Percentiles rank a stretch among this genome's conserved stretches.
Conservation (phyloP, 2,888 invertebrate genomes). For the Pycnomerus fuliginosus region DNA sequence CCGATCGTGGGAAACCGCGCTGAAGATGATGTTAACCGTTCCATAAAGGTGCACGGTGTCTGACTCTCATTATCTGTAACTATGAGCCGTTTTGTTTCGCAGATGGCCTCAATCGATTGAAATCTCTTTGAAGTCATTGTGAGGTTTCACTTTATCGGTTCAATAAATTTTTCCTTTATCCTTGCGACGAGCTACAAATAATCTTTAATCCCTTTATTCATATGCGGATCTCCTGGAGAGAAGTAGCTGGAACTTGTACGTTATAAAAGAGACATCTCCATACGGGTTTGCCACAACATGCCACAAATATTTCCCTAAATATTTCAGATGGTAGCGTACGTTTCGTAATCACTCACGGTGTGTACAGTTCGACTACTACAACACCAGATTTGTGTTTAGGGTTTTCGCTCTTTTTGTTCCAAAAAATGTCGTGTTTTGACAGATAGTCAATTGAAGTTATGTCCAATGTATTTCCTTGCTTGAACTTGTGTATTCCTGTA, state of each 20-base stretch:
- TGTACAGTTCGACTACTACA: slow-evolving; percentile 17
- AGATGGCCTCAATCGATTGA: slow-evolving; percentile 11
- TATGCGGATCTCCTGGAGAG: slow-evolving; percentile 33
- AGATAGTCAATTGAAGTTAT: slow-evolving; percentile 6
- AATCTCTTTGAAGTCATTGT: slow-evolving; percentile 2
- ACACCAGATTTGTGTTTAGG: background rate
- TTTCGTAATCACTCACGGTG: slow-evolving; percentile 12
- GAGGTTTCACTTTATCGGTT: background rate
- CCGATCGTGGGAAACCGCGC: slow-evolving; percentile 41
- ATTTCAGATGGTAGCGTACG: slow-evolving; percentile 38
- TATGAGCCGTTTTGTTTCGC: slow-evolving; percentile 5
- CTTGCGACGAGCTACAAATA: slow-evolving; percentile 8
- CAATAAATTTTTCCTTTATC: slow-evolving; percentile 3
- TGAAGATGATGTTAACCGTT: slow-evolving; percentile 41
- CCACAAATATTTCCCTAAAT: slow-evolving; percentile 43
- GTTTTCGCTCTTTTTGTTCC: background rate
- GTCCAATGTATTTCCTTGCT: too few relatives aligned
- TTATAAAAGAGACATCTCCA: slow-evolving; percentile 37
- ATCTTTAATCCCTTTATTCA: slow-evolving; percentile 19
- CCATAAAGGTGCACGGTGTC: slow-evolving; percentile 29
- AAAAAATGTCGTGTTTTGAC: too few relatives aligned
- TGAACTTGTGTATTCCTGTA: too few relatives aligned
- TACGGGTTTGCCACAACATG: slow-evolving; percentile 38
- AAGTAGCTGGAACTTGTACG: slow-evolving; percentile 35
- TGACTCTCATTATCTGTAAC: slow-evolving; percentile 33